A percentile compares a stretch with the other conserved stretches of the same genome.
Evolutionary conservation across 2,888 invertebrate genomes (phyloP).

Genomic region (Leptopilina myrica): DNA sequence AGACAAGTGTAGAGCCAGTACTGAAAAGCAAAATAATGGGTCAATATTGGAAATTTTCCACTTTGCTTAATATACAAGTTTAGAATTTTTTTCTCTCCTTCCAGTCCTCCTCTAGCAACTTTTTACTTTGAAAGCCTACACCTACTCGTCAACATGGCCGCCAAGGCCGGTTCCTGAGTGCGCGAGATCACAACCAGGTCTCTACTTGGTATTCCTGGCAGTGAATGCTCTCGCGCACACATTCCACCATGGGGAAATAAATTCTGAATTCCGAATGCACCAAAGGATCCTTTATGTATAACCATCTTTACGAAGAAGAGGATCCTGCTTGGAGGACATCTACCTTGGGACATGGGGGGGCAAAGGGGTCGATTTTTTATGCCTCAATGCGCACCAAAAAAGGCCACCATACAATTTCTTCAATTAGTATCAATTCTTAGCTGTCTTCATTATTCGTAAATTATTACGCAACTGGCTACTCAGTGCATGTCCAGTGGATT

Average conservation of each 20-base stretch:
- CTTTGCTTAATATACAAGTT: no score
- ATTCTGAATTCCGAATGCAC: conserved; percentile 58
- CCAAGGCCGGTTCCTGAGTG: conserved; percentile 47
- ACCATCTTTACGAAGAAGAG: conserved; percentile 28
- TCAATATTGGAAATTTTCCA: no score
- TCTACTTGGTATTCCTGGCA: conserved; percentile 65
- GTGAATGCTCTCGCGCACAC: conserved; percentile 61
- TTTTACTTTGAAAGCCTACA: conserved; percentile 15
- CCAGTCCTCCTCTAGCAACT: conserved; percentile 19
- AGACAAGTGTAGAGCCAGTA: no score
- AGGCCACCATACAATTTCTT: neutral
- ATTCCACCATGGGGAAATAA: conserved; percentile 63
- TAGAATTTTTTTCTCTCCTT: neutral
- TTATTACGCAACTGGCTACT: neutral
- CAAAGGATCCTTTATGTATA: conserved; percentile 29
- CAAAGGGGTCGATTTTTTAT: neutral
- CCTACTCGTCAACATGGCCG: conserved; percentile 42
- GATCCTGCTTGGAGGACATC: conserved; percentile 41
- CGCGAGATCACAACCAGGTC: conserved; percentile 49
- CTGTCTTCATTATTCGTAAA: neutral
- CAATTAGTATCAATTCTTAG: neutral
- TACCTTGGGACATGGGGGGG: neutral
- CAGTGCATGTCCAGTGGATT: no score
- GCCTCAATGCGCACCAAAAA: conserved; percentile 2
- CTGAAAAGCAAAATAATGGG: no score